Conservation (phyloP, 2,888 invertebrate species). For the Ornithoptera alexandrae region DNA sequence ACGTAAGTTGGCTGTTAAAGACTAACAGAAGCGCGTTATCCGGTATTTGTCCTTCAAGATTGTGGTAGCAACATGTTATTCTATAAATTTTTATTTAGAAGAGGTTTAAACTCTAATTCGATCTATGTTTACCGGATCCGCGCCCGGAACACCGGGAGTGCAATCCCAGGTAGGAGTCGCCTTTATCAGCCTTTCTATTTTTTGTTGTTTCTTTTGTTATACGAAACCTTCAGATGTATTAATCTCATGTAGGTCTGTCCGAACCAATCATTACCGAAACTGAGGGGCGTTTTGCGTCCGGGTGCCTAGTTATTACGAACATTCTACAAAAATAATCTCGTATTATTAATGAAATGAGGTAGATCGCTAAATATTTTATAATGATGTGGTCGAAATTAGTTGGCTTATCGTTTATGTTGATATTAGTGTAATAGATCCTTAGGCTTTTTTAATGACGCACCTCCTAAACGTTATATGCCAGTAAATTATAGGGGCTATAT, state of each 20-base stretch:
- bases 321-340: conserved; percentile 74
- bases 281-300: conserved; percentile 75
- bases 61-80: conserved; percentile 61
- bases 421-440: conserved; percentile 52
- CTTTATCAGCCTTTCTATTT: conserved; percentile 75
- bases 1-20: too few species aligned
- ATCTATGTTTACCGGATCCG: conserved; percentile 53
- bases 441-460: conserved; percentile 53
- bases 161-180: conserved; percentile 65
- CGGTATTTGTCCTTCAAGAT: too few species aligned
- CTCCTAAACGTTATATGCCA: conserved; percentile 48
- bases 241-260: conserved; percentile 72
- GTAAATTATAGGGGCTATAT: conserved; percentile 44
- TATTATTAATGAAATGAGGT: conserved; percentile 77
- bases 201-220: conserved; percentile 73
- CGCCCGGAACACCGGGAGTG: conserved; percentile 40
- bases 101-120: conserved; percentile 61
- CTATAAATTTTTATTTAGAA: conserved; percentile 68
- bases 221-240: conserved; percentile 74
- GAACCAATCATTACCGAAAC: conserved; percentile 76
- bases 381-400: conserved; percentile 64
- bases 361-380: conserved; percentile 80
- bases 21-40: too few species aligned
- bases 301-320: conserved; percentile 76
- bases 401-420: conserved; percentile 60